These are phyloP conservation scores for Plebejus melissa DNA, from an alignment of 2,888 invertebrate species.

Conservation along the genomic window DNA sequence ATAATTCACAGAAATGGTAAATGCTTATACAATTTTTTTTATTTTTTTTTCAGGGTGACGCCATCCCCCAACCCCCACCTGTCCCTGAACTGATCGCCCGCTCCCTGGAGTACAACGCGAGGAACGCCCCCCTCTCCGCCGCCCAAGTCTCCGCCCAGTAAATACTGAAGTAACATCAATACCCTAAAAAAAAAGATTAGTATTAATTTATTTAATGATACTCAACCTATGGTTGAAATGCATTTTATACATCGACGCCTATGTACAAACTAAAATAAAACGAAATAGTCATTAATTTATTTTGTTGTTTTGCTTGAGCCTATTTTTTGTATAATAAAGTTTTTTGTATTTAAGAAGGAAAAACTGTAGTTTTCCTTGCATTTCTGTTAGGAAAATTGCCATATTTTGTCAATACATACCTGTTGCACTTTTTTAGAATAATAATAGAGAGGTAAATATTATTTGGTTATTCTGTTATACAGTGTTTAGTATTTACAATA, in stretches of 20 bases:
- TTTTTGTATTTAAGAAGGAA: too few species aligned
- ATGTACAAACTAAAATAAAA: constrained; percentile 26
- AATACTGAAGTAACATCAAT: constrained; percentile 1
- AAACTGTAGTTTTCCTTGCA: too few species aligned
- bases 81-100: constrained; percentile 71
- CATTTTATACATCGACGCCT: constrained; percentile 23
- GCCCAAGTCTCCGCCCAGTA: not conserved
- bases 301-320: not conserved
- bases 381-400: too few species aligned
- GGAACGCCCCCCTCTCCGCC: constrained; percentile 31
- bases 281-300: constrained; percentile 19
- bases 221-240: not conserved
- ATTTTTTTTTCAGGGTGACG: constrained; percentile 53
- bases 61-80: constrained; percentile 72
- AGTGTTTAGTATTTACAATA: too few species aligned
- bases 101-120: constrained; percentile 57
- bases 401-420: too few species aligned
- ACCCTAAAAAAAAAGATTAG: constrained; percentile 15
- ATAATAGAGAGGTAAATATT: too few species aligned
- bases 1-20: not conserved
- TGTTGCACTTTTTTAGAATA: too few species aligned
- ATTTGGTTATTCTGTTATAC: too few species aligned
- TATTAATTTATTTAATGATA: constrained; percentile 27
- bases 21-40: constrained; percentile 6
- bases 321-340: too few species aligned